These are phyloP conservation scores for Pteria penguin DNA, from an alignment of 2,888 invertebrate species.

Conservation along the genomic window DNA sequence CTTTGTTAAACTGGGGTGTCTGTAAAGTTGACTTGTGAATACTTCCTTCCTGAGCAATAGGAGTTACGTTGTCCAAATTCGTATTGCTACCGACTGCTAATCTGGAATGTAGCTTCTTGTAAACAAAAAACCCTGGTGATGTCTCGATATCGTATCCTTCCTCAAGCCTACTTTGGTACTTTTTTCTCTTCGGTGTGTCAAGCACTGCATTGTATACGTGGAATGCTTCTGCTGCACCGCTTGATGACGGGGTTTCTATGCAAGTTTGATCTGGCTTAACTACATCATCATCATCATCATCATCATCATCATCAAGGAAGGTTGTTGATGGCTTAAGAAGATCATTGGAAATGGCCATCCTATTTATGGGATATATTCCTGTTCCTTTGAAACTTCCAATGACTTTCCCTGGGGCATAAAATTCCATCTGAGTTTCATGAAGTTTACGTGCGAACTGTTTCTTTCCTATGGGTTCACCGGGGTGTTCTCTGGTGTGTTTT, in stretches of 20 bases:
- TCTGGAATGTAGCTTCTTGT: not conserved
- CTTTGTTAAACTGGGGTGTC: too few relatives aligned
- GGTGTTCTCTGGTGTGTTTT: conserved; percentile 38
- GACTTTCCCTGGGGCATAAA: not conserved
- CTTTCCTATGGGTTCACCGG: conserved; percentile 20
- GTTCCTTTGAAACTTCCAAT: too few relatives aligned
- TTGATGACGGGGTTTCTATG: not conserved
- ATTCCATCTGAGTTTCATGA: not conserved
- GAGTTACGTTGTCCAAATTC: too few relatives aligned
- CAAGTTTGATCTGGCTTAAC: too few relatives aligned
- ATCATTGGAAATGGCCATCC: conserved; percentile 2
- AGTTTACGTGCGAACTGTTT: not conserved
- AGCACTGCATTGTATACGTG: not conserved
- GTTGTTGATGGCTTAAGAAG: not conserved
- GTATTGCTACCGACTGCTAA: too few relatives aligned
- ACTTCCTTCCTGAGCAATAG: too few relatives aligned
- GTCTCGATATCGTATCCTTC: conserved; percentile 1
- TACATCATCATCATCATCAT: not conserved
- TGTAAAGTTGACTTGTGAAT: too few relatives aligned
- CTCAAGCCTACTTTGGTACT: not conserved
- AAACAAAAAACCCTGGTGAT: conserved; percentile 1
- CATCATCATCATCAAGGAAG: not conserved
- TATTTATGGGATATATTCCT: not conserved
- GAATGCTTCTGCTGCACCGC: not conserved
- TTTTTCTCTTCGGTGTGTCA: not conserved